Evolutionary conservation across 2,113 vertebrate genomes (phyloP), one percentile per base, ranked within the genome.

Genomic region (Paramisgurnus dabryanus): DNA sequence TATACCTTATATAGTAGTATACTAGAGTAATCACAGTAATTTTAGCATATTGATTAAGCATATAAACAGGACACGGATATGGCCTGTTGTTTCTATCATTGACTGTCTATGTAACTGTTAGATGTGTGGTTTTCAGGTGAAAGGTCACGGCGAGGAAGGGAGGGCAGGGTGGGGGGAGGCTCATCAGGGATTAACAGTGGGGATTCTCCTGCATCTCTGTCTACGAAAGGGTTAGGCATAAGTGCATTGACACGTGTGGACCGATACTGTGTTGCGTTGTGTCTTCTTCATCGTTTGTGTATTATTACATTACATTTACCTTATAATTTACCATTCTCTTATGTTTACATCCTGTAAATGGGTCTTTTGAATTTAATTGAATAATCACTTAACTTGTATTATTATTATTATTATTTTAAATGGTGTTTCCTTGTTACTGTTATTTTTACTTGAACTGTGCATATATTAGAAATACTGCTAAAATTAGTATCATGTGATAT

Each of bases 101-200:
- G 41, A 60, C 47, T 57, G 45, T 61, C 58, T 71, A 15, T 50
- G 63, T 53, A 58, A 80, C 41, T 65, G 22, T 50, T 50, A 61
- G 53, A 75, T 79, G 58, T 82, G 41, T 78, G 58, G 72, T 82
- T 86, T 87, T 76, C 83, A 86, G 85, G 87, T 85, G 87, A 87
- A 87, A 84, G 85, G 81, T 86, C 70, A 18, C 47, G 41, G 12
- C 39, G 55, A 0, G 12, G 67, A 27, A 69, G 61, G 43, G 45
- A 53, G 66, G 72, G 9, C 34, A 58, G 69, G 50, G 39, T 45
- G 41, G 66, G 75, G 43, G 43, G 34, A 71, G 69, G 27, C 75
- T 80, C 57, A 77, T 77, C 58, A 58, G 76, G 79, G 84, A 85
- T 87, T 87, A 85, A 79, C 79, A 58, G 71, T 79, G 10, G 72